A percentile compares a stretch with the other conserved stretches of the same genome.
Evolutionary conservation across 2,888 invertebrate genomes (phyloP).

Genomic region (Nesidiocoris tenuis): DNA sequence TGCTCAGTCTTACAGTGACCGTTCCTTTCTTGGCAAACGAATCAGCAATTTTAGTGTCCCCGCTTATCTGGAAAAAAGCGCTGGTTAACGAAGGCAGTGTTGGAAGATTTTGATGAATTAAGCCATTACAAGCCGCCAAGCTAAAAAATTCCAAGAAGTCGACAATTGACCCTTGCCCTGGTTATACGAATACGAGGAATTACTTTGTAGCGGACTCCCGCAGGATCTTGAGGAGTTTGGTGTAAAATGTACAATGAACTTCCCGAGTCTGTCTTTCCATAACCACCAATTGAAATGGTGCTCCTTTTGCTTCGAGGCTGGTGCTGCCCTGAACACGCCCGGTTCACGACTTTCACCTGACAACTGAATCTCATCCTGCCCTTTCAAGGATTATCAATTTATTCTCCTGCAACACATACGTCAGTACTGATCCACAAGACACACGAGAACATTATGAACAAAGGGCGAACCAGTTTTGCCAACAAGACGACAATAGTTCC

Average conservation of each 20-base stretch:
- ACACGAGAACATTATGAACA: too few species aligned
- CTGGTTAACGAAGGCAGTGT: too few species aligned
- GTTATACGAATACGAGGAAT: too few species aligned
- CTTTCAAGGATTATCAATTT: too few species aligned
- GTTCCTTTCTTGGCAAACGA: background rate
- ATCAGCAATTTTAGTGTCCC: background rate
- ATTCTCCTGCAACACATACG: too few species aligned
- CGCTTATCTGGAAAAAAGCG: background rate
- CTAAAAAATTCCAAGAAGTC: too few species aligned
- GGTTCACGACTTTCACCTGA: constrained; percentile 19
- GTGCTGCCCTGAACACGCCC: background rate
- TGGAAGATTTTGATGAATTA: too few species aligned
- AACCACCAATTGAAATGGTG: constrained; percentile 16
- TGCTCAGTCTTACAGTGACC: background rate
- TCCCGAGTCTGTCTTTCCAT: background rate
- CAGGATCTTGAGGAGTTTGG: constrained; percentile 13
- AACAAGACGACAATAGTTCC: too few species aligned
- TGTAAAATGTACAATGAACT: constrained; percentile 22
- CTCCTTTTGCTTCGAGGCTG: background rate
- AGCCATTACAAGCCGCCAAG: too few species aligned
- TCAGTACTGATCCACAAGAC: too few species aligned
- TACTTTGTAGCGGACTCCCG: constrained; percentile 27
- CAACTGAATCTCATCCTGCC: constrained; percentile 31
- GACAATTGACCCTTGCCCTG: too few species aligned
- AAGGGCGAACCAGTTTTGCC: too few species aligned